Base-by-base conservation (phyloP, 2,888 invertebrate genomes). In the Escarpia spicata region DNA sequence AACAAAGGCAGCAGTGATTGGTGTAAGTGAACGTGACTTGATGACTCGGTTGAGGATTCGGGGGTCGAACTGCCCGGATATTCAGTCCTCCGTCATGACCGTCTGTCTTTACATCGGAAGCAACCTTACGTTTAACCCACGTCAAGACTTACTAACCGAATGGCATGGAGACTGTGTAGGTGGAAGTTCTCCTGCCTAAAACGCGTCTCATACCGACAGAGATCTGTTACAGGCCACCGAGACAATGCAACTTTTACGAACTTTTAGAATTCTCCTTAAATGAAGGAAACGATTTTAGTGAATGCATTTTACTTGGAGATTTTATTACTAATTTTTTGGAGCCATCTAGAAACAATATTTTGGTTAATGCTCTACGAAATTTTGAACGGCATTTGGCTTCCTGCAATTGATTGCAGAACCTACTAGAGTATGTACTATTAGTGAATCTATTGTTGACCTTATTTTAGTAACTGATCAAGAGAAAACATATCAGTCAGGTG, bases 1-100 rank as follows among this genome's bases (percentile, higher is more conserved):
- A 44, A 31, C 91, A n/a, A 91, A 91, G 43, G 91, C 91, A 19
- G 91, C 91, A 37, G 37, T 91, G 91, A 90, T 90, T 43, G n/a
- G 37, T 8, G 44, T 91, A 43, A 43, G 15, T 15, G 91, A 91
- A 91, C 91, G 15, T 91, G 91, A n/a, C 44, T 91, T 15, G 91
- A 91, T 31, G 31, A 43, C 15, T 43, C 43, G 43, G n/a, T 91
- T 26, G 43, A 43, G 2, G 19, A 91, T 26, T 43, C 44, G 15
- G 91, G 37, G 31, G 44, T 91, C 44, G 91, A 91, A 43, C 15
- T 91, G 43, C 37, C 91, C 0, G n/a, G 44, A 15, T 37, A 91
- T n/a, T 19, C 37, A 19, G 31, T 91, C 43, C 43, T 91, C 44
- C 43, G 91, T 19, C 12, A 31, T 44, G 91, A 91, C 44, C 91